Percentiles rank a stretch among this genome's conserved stretches.
Conservation (phyloP, 2,113 vertebrate species). For the Rhinichthys klamathensis region DNA sequence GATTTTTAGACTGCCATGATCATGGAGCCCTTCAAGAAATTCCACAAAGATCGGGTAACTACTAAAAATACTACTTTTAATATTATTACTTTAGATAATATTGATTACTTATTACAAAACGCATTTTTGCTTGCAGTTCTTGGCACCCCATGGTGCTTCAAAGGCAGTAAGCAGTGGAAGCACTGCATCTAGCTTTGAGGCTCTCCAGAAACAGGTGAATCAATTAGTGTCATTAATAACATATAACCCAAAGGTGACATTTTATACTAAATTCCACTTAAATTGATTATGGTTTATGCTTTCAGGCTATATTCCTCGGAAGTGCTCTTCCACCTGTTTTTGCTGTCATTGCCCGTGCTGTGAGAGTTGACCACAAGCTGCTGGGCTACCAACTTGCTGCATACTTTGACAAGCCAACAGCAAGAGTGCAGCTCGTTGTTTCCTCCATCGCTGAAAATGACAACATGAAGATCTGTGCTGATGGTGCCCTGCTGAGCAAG, state of each 20-base stretch:
- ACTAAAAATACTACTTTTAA: not conserved
- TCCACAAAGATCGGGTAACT: conserved; percentile 51
- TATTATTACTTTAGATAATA: not conserved
- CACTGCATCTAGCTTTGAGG: conserved; percentile 54
- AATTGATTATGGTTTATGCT: conserved; percentile 11
- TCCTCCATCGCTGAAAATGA: conserved; percentile 72
- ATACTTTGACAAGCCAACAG: conserved; percentile 68
- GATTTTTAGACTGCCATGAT: not conserved
- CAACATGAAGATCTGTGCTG: conserved; percentile 79
- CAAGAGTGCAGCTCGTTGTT: conserved; percentile 75
- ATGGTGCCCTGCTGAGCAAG: conserved; percentile 72
- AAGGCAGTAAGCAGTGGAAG: conserved; percentile 36
- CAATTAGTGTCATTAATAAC: not conserved
- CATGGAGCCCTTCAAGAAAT: conserved; percentile 31
- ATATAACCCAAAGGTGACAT: no score
- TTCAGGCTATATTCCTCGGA: conserved; percentile 74
- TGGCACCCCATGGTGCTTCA: not conserved
- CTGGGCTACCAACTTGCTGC: conserved; percentile 74
- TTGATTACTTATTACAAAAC: no score
- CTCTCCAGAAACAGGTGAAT: conserved; percentile 51
- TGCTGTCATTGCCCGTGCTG: conserved; percentile 70
- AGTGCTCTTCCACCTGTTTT: conserved; percentile 66
- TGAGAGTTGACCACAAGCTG: conserved; percentile 66
- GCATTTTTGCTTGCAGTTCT: not conserved
- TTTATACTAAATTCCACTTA: no score